Percentiles rank a stretch among this genome's conserved stretches.
These are phyloP conservation scores for Distichodus sexfasciatus DNA, from an alignment of 2,797 vertebrate genomes.

Conservation along the genomic window DNA sequence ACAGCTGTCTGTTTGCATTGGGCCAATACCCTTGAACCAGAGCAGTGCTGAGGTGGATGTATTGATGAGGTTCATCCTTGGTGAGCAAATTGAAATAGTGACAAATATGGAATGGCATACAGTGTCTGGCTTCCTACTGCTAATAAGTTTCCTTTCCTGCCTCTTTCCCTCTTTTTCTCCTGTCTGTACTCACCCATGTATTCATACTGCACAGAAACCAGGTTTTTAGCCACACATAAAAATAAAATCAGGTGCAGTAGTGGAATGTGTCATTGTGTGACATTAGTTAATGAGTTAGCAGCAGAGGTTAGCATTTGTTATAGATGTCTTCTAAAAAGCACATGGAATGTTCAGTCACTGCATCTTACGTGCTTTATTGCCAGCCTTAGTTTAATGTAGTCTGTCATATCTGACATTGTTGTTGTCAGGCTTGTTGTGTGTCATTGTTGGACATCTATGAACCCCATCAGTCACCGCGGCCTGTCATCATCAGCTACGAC, in stretches of 20 bases:
- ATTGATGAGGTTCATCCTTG: conserved; percentile 12
- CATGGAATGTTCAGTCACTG: too few species aligned
- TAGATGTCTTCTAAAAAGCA: too few species aligned
- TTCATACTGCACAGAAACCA: too few species aligned
- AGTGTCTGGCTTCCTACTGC: neutral
- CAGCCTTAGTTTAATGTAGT: neutral
- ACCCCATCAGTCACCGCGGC: conserved; percentile 1
- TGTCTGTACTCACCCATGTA: neutral
- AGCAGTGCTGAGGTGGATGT: neutral
- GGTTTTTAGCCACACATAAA: too few species aligned
- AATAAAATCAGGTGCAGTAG: too few species aligned
- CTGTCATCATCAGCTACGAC: neutral
- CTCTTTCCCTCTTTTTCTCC: neutral
- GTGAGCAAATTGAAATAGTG: conserved; percentile 13
- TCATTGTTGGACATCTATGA: neutral
- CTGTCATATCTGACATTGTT: neutral
- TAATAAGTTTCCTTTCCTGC: conserved; percentile 12
- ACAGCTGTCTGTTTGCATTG: conserved; percentile 19
- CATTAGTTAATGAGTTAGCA: too few species aligned
- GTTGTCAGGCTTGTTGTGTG: neutral
- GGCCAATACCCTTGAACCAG: conserved; percentile 5
- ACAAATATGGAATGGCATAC: conserved; percentile 17
- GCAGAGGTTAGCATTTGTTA: too few species aligned
- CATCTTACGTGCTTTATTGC: neutral
- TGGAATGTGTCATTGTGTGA: too few species aligned